Conservation (phyloP, 2,113 vertebrate species). For the Zonotrichia leucophrys region DNA sequence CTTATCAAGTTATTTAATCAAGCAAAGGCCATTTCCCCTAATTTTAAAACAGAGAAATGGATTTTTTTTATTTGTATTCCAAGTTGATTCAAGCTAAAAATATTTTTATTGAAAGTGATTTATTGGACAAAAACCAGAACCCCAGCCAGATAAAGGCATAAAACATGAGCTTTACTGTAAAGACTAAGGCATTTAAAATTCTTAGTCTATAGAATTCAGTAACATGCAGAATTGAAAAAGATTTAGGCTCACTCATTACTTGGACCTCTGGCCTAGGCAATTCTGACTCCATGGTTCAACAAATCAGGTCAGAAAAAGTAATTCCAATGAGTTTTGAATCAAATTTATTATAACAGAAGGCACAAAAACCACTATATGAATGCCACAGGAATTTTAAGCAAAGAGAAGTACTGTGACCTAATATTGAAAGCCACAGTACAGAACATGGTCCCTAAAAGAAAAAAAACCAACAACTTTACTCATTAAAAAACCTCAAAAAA, state of each 20-base stretch:
- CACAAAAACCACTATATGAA: rapidly evolving
- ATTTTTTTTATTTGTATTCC: not conserved
- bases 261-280: not conserved
- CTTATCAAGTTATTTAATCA: not conserved
- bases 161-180: not conserved
- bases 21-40: not conserved
- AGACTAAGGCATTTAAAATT: not conserved
- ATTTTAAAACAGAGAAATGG: not conserved
- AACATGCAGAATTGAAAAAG: not conserved
- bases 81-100: not conserved
- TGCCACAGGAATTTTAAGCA: not conserved
- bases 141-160: not conserved
- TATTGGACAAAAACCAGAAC: not conserved
- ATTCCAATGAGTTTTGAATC: not conserved
- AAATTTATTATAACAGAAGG: not conserved
- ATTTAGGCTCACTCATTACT: not conserved
- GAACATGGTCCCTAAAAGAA: not conserved
- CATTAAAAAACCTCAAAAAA: not conserved
- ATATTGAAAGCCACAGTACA: not conserved
- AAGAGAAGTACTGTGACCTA: not conserved
- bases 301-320: not conserved
- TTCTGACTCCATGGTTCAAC: not conserved
- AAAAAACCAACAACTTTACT: too few relatives aligned
- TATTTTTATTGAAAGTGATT: not conserved
- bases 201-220: not conserved